Evolutionary conservation across 2,888 invertebrate genomes (phyloP), one percentile per base, ranked within the genome.

Genomic region (Tetragnatha montana): DNA sequence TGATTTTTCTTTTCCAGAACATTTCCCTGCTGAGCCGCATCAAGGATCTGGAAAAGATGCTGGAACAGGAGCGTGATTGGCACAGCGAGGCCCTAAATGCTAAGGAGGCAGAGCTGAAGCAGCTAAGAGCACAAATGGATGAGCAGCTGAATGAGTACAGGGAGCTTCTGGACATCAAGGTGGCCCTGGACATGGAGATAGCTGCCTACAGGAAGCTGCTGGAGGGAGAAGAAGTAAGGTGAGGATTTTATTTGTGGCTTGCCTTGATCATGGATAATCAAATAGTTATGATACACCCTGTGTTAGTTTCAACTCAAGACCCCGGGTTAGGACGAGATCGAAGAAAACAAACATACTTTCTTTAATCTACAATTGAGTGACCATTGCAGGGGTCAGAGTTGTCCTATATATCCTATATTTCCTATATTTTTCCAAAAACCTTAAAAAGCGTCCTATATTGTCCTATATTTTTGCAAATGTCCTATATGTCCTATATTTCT

Each of bases 151-250:
- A 96, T 92, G 99, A 99, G 93, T 99, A 99, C 94, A 97, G 98
- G 93, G 98, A 98, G 93, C 95, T 99, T 91, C 97, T 99, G 96
- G 99, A 99, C 94, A 97, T 98, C 93, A 99, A 99, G 94, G 96
- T 98, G 60, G 96, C 97, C 35, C 95, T 98, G 85, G 98, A 98
- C 93, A 95, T 96, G 93, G 98, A 98, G 94, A 96, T 98, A 92
- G 96, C 97, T 76, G 97, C 98, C 10, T 92, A 92, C 68, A 96
- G 97, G 91, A 97, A 97, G 93, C 94, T 98, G 92, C 93, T 98
- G 92, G 97, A 98, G 93, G 96, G 96, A 0, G 98, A 98, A 94
- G 98, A 98, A 93, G 95, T 95, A 6, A 88, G 91, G 91, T 91
- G 51, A 49, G 35, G 35, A 35, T 35, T 35, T 35, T 35, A 35